phyloP scores from a whole-genome alignment of 2,888 invertebrate species.

The Phlogophora meticulosa region DNA sequence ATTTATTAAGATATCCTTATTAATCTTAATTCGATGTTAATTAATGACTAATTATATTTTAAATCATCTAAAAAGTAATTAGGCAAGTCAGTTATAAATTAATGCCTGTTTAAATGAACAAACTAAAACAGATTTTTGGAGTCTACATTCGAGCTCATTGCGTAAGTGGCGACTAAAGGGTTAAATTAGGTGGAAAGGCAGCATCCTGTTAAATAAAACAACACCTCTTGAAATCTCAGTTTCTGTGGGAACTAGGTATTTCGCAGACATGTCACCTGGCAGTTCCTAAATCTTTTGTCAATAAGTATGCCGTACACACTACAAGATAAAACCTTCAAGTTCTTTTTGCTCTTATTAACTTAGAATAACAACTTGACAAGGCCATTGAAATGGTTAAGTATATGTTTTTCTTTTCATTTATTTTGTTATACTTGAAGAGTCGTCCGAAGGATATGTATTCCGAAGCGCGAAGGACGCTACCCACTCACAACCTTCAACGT shows the following conservation, averaged over 20 bases:
- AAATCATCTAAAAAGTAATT: slow-evolving; percentile 3
- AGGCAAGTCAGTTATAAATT: slow-evolving; percentile 3
- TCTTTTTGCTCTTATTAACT: neutral
- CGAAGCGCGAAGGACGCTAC: slow-evolving; percentile 43
- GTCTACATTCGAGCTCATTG: slow-evolving; percentile 3
- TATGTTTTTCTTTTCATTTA: slow-evolving; percentile 10
- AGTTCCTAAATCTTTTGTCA: too few relatives aligned
- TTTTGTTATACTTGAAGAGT: slow-evolving; percentile 10
- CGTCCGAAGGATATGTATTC: slow-evolving; percentile 26
- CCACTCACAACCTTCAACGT: slow-evolving; percentile 52
- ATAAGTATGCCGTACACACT: too few relatives aligned
- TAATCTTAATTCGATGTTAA: slow-evolving; percentile 15
- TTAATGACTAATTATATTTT: slow-evolving; percentile 21
- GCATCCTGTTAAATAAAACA: slow-evolving; percentile 7
- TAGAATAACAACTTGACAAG: slow-evolving; percentile 16
- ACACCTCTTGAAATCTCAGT: neutral
- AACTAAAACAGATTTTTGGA: neutral
- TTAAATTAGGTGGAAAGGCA: slow-evolving; percentile 6
- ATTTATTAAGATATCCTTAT: slow-evolving; percentile 3
- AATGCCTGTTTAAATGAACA: neutral
- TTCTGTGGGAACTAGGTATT: neutral
- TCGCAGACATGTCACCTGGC: neutral
- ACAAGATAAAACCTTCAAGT: neutral
- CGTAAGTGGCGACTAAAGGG: neutral
- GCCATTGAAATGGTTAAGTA: slow-evolving; percentile 1